Evolutionary conservation across 1,140 invertebrate genomes (phyloP), one percentile per base, ranked within the genome.

Genomic region (Centruroides sculpturatus): DNA sequence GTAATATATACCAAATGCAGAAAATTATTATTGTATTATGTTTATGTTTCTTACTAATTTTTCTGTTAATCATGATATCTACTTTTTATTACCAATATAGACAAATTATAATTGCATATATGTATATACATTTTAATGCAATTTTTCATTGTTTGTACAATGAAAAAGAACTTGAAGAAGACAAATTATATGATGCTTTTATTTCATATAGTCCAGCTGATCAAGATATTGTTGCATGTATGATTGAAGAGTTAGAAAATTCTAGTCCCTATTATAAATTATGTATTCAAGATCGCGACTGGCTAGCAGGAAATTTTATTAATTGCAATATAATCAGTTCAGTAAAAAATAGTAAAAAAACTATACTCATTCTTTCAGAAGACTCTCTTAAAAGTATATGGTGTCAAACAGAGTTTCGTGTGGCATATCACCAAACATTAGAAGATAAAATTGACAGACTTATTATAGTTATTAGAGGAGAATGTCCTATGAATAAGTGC

Each of bases 101-200:
- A 77, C 82, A 68, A 79, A 86, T 46, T 81, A 85, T 73, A 34
- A 61, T 66, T 51, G 68, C 72, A 58, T 69, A 73, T 59, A 77
- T 86, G 8, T 87, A 83, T 81, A 70, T 88, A 3, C 86, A 82
- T 67, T 78, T 82, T 2, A 80, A 82, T 64, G 76, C 80, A 51
- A 67, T 79, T 47, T 83, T 80, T 60, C 69, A 86, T 35, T 82
- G 81, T 75, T 78, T 81, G 23, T 79, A 86, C 11, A 82, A 80
- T 3, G 68, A 71, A 61, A 78, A 84, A 51, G 85, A 87, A 63
- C 66, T 86, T 3, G 86, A 89, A 67, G 82, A 83, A 64, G 81
- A 87, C 55, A 89, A 88, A 69, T 70, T 78, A 7, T 92, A 84
- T 71, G 91, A 95, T 69, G 89, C 87, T 0, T 94, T 93, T 71